Evolutionary conservation across 2,113 vertebrate genomes (phyloP).

Genomic region (Suricata suricatta): DNA sequence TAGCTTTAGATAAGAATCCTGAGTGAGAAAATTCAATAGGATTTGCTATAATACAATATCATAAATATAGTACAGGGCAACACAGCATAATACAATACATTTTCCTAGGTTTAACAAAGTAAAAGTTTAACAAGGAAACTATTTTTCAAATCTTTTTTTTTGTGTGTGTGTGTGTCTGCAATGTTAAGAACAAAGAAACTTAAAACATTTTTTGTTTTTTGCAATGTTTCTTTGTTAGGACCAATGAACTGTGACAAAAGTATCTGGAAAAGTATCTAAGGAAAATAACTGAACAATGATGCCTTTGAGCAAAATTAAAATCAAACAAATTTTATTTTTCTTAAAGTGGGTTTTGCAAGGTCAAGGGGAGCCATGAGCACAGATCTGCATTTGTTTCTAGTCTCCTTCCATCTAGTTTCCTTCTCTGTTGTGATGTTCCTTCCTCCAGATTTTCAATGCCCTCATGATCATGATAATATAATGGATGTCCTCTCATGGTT

Average conservation of each 20-base stretch:
- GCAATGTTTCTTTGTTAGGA: not conserved
- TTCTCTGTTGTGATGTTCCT: not conserved
- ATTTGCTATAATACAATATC: not conserved
- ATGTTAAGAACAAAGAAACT: not conserved
- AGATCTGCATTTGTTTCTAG: not conserved
- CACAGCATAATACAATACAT: not conserved
- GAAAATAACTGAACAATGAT: not conserved
- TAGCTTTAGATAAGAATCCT: conserved; percentile 33
- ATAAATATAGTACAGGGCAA: not conserved
- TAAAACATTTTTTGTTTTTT: not conserved
- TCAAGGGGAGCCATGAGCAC: not conserved
- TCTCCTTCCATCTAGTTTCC: not conserved
- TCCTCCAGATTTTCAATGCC: not conserved
- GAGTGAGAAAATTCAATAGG: not conserved
- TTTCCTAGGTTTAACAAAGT: not conserved
- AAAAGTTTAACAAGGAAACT: not conserved
- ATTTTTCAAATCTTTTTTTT: not conserved
- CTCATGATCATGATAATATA: not conserved
- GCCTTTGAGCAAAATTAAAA: not conserved
- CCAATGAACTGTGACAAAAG: not conserved
- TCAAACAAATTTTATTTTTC: not conserved
- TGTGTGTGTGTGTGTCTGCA: not conserved
- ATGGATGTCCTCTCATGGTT: not conserved
- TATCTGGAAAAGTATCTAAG: not conserved
- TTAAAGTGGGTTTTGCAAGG: not conserved